phyloP scores from a whole-genome alignment of 2,797 vertebrate species.

The Arremon brunneinucha region DNA sequence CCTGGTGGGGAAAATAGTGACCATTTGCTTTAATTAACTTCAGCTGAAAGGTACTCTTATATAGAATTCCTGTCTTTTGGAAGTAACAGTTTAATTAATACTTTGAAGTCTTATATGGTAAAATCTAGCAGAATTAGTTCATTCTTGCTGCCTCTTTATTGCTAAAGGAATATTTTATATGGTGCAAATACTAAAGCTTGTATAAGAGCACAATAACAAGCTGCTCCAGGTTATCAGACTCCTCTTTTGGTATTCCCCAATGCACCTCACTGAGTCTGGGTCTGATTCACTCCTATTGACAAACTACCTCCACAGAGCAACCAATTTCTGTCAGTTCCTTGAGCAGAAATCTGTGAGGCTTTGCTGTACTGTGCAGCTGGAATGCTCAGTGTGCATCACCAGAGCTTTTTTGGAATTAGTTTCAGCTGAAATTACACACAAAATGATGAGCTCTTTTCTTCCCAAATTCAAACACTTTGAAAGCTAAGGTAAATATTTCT shows the following conservation, averaged over 20 bases:
- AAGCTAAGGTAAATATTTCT: constrained; percentile 20
- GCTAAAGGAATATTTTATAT: neutral
- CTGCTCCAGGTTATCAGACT: neutral
- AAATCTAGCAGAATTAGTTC: neutral
- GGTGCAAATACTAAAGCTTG: neutral
- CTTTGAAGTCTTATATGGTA: neutral
- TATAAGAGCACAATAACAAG: neutral
- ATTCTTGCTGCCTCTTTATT: neutral
- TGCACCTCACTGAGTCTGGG: neutral
- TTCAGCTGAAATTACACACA: neutral
- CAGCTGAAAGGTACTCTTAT: neutral
- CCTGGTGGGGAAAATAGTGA: neutral
- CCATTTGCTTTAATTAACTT: neutral
- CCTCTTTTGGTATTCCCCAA: neutral
- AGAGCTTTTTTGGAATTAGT: neutral
- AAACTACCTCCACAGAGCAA: neutral
- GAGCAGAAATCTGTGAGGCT: neutral
- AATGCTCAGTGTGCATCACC: neutral
- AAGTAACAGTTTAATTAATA: neutral
- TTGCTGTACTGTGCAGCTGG: neutral
- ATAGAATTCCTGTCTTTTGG: neutral
- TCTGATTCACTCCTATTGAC: neutral
- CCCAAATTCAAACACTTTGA: neutral
- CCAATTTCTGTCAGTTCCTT: neutral
- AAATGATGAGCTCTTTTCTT: neutral